Conservation (phyloP, 2,888 invertebrate species). For the Trichacis sp. region DNA sequence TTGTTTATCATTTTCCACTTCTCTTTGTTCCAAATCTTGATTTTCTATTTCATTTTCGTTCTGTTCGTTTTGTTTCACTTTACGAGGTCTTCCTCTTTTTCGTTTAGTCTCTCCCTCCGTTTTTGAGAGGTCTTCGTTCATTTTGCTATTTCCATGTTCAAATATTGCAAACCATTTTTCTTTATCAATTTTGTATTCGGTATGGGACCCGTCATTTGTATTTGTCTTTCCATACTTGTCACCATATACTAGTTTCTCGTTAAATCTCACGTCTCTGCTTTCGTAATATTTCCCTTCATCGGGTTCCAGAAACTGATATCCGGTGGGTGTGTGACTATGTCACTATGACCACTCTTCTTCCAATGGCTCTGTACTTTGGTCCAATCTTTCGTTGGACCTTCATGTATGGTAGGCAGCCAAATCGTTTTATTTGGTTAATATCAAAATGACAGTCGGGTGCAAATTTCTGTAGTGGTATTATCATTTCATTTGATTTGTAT, state of each 20-base stretch:
- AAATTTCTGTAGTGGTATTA: conserved; percentile 2
- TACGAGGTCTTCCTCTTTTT: not conserved
- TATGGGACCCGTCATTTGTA: conserved; percentile 17
- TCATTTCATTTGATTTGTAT: too few species aligned
- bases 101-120: conserved; percentile 10
- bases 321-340: too few species aligned
- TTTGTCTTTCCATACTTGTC: conserved; percentile 23
- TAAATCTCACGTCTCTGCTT: conserved; percentile 27
- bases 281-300: conserved; percentile 37
- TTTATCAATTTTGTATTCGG: not conserved
- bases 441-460: too few species aligned
- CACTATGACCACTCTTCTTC: too few species aligned
- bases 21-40: too few species aligned
- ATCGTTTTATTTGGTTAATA: not conserved
- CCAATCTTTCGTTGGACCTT: conserved; percentile 30
- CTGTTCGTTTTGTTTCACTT: too few species aligned
- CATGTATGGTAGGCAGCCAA: conserved; percentile 1
- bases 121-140: not conserved
- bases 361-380: conserved; percentile 31
- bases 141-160: not conserved
- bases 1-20: too few species aligned
- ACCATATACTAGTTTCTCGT: conserved; percentile 30
- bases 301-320: conserved; percentile 25
- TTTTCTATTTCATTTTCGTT: conserved; percentile 5
- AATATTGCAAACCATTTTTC: not conserved